A percentile compares a stretch with the other conserved stretches of the same genome.
Evolutionary conservation across 2,113 vertebrate species (phyloP).

Genomic region (Oncorhynchus gorbuscha): DNA sequence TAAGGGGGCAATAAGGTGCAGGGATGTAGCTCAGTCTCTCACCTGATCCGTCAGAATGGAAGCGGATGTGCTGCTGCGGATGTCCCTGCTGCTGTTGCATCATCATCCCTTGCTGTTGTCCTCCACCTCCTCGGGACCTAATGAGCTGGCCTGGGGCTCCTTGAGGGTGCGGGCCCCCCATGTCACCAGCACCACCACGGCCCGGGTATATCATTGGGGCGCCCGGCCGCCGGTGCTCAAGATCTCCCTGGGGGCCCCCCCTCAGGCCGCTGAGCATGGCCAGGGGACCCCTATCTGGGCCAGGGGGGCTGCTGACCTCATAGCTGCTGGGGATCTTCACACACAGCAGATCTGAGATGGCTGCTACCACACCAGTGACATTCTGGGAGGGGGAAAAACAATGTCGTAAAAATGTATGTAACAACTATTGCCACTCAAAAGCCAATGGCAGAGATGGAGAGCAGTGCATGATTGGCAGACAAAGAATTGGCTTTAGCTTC

Average conservation of each 20-base stretch:
- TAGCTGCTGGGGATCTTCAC: constrained; percentile 93
- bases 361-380: constrained; percentile 86
- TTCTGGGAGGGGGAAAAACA: constrained; percentile 69
- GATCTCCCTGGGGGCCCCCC: constrained; percentile 50
- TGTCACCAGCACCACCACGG: constrained; percentile 44
- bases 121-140: constrained; percentile 29
- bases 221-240: constrained; percentile 52
- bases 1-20: background rate
- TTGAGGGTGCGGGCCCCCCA: constrained; percentile 19
- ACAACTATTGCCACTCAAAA: too few species aligned
- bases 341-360: constrained; percentile 67
- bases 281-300: constrained; percentile 75
- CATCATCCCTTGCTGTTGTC: constrained; percentile 64
- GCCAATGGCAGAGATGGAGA: too few species aligned
- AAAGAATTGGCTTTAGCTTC: too few species aligned
- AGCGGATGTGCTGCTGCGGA: constrained; percentile 76
- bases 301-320: constrained; percentile 85
- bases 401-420: background rate
- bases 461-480: too few species aligned
- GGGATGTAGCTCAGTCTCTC: constrained; percentile 52
- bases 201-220: constrained; percentile 53
- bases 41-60: constrained; percentile 82
- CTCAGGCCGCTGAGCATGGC: constrained; percentile 67
- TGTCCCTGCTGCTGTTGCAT: constrained; percentile 60
- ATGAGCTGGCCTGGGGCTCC: constrained; percentile 50